These are phyloP conservation scores for Chironomus striatipennis DNA, from an alignment of 1,140 invertebrate species.

Conservation along the genomic window DNA sequence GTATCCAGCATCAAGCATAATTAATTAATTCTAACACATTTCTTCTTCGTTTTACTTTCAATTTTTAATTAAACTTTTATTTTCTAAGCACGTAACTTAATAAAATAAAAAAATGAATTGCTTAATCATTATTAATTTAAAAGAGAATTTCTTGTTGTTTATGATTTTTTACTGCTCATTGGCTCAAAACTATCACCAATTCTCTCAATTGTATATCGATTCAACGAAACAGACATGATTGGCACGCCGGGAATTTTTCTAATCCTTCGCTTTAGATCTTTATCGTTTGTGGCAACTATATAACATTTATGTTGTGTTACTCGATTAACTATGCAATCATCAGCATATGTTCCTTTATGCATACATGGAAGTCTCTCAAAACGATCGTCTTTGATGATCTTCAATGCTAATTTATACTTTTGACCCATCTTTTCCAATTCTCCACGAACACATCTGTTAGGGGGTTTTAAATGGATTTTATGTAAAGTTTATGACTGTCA, in stretches of 20 bases:
- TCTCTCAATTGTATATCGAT: slow-evolving; percentile 91
- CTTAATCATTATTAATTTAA: slow-evolving; percentile 5
- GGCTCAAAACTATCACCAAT: slow-evolving; percentile 98
- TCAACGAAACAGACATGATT: slow-evolving; percentile 93
- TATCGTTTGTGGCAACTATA: slow-evolving; percentile 98
- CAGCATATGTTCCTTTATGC: slow-evolving; percentile 98
- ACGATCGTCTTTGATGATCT: slow-evolving; percentile 90
- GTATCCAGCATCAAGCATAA: too few species aligned
- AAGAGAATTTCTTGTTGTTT: not conserved
- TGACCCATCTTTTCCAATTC: slow-evolving; percentile 96
- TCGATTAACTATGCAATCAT: slow-evolving; percentile 95
- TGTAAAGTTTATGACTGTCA: not conserved
- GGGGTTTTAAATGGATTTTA: not conserved
- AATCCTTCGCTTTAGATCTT: slow-evolving; percentile 91
- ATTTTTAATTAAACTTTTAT: too few species aligned
- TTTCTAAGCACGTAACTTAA: not conserved
- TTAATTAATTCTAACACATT: too few species aligned
- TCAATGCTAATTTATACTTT: slow-evolving; percentile 91
- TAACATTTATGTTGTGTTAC: slow-evolving; percentile 99
- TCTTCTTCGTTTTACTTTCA: too few species aligned
- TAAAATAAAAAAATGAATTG: not conserved
- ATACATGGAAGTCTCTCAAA: slow-evolving; percentile 89
- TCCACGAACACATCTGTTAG: slow-evolving; percentile 86
- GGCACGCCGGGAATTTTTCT: slow-evolving; percentile 98
- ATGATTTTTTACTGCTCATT: not conserved